Percentiles rank a stretch among this genome's conserved stretches.
Conservation (phyloP, 53 echinoderm and acorn worm species). For the Paelopatides confundens region DNA sequence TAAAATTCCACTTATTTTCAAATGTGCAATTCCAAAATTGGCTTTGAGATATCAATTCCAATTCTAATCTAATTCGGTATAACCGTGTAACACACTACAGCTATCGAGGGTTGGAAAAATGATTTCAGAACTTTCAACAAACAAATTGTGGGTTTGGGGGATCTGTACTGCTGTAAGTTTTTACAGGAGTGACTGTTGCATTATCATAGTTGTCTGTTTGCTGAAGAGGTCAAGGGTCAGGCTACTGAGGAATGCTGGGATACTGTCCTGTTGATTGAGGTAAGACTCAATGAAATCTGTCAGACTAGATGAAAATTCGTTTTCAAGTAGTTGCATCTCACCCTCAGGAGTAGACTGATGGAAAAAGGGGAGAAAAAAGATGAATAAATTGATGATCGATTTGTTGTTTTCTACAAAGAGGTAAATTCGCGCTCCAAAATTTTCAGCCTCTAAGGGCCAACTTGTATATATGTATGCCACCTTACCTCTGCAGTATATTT, state of each 20-base stretch:
- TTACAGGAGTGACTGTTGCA: not conserved
- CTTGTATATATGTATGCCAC: too few species aligned
- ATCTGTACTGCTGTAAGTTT: too few species aligned
- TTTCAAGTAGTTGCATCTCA: constrained; percentile 87
- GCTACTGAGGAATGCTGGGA: constrained; percentile 97
- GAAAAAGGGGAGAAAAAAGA: not conserved
- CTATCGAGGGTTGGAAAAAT: not conserved
- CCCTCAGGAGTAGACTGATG: constrained; percentile 66
- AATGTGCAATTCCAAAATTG: too few species aligned
- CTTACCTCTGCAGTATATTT: too few species aligned
- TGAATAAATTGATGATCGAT: too few species aligned
- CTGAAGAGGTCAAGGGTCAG: constrained; percentile 97
- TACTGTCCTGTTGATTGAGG: constrained; percentile 86
- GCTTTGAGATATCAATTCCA: not conserved
- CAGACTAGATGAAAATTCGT: constrained; percentile 89
- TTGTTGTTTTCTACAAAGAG: too few species aligned
- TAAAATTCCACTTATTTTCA: too few species aligned
- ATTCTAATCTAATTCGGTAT: not conserved
- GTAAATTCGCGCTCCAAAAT: too few species aligned
- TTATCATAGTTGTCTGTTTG: constrained; percentile 76
- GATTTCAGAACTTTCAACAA: too few species aligned
- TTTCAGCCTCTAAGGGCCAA: too few species aligned
- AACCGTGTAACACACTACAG: not conserved
- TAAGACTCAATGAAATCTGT: constrained; percentile 77
- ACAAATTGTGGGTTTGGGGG: not conserved